Percentiles rank a stretch among this genome's conserved stretches.
Conservation (phyloP, 2,113 vertebrate species). For the Odocoileus virginianus region DNA sequence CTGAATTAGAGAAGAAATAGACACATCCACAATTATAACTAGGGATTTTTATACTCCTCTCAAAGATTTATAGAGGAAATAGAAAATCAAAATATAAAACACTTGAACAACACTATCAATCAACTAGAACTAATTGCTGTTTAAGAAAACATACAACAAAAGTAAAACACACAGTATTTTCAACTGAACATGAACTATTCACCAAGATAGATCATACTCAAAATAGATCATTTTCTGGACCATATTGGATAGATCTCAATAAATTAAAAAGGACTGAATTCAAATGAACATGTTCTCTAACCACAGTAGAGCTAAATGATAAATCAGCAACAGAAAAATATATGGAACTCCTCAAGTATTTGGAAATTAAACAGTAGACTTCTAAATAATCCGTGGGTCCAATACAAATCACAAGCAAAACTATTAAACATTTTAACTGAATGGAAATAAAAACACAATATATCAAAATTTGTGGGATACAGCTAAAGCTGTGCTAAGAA, state of each 20-base stretch:
- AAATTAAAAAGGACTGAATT: slow-evolving; percentile 18
- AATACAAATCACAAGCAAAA: slow-evolving; percentile 10
- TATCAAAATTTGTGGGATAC: neutral
- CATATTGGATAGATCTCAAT: neutral
- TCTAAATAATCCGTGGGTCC: neutral
- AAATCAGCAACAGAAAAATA: slow-evolving; percentile 12
- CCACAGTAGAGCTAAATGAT: slow-evolving; percentile 20
- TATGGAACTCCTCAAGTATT: slow-evolving; percentile 1
- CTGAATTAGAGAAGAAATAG: neutral
- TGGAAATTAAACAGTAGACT: slow-evolving; percentile 32
- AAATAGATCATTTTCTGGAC: neutral
- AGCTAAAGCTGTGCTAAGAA: neutral
- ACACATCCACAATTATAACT: slow-evolving; percentile 11
- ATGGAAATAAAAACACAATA: neutral
- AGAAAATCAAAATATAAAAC: neutral
- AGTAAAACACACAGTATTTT: slow-evolving; percentile 33
- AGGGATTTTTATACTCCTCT: neutral
- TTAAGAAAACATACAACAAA: slow-evolving; percentile 3
- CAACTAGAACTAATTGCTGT: slow-evolving; percentile 18
- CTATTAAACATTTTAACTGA: slow-evolving; percentile 3
- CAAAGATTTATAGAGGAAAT: neutral
- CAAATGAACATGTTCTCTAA: neutral
- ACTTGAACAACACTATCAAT: neutral
- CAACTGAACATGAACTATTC: neutral
- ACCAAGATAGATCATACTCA: neutral